Evolutionary conservation across 2,888 invertebrate species (phyloP).

Genomic region (Nomada ruficornis): DNA sequence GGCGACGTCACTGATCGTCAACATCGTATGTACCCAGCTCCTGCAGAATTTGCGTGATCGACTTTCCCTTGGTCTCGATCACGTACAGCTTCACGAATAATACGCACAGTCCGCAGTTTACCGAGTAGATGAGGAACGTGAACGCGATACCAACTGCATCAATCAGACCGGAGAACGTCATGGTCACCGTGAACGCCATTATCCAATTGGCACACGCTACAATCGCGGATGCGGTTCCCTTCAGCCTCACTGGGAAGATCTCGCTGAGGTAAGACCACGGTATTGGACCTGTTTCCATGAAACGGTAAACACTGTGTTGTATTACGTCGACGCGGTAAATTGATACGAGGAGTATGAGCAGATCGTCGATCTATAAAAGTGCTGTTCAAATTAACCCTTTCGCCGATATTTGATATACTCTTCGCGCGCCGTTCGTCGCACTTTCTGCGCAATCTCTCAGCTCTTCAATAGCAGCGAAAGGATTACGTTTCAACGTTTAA

Average conservation of each 20-base stretch:
- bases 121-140: slow-evolving; percentile 86
- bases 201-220: slow-evolving; percentile 84
- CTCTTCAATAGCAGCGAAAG: too few species aligned
- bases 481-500: too few species aligned
- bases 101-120: slow-evolving; percentile 83
- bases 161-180: slow-evolving; percentile 84
- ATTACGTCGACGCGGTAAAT: too few species aligned
- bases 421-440: too few species aligned
- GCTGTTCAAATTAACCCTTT: too few species aligned
- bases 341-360: too few species aligned
- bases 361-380: too few species aligned
- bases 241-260: slow-evolving; percentile 84
- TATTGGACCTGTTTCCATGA: slow-evolving; percentile 81
- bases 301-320: too few species aligned
- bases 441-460: too few species aligned
- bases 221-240: slow-evolving; percentile 79
- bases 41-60: slow-evolving; percentile 82
- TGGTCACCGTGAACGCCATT: slow-evolving; percentile 82
- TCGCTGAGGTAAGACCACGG: slow-evolving; percentile 85
- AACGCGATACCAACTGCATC: slow-evolving; percentile 77
- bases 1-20: not conserved
- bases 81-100: slow-evolving; percentile 85
- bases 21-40: slow-evolving; percentile 70
- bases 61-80: slow-evolving; percentile 86
- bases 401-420: too few species aligned